A percentile compares a stretch with the other conserved stretches of the same genome.
These are phyloP conservation scores for Diacarnus erythraeanus DNA, from an alignment of 37 sponge, comb jelly and placozoan genomes.

Conservation along the genomic window DNA sequence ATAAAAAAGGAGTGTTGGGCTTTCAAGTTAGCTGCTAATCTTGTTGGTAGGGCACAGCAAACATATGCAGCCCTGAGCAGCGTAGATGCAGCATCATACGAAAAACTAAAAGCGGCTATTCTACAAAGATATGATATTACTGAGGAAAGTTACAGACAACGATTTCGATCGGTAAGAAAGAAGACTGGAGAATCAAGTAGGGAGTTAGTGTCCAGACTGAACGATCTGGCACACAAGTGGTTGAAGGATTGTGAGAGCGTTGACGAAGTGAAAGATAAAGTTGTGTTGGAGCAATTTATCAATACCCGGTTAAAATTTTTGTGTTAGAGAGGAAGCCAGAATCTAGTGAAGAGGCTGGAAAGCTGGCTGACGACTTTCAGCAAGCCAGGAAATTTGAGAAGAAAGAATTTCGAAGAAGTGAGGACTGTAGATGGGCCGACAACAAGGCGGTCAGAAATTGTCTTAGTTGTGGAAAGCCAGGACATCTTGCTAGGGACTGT, in stretches of 20 bases:
- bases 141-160: no score
- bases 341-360: neutral
- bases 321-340: neutral
- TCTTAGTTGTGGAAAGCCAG: no score
- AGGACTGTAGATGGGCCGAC: neutral
- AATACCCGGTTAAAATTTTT: neutral
- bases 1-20: neutral
- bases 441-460: no score
- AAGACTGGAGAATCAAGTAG: constrained; percentile 26
- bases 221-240: constrained; percentile 21
- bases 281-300: constrained; percentile 19
- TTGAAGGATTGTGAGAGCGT: constrained; percentile 4
- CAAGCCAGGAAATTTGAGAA: neutral
- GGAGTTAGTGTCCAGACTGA: constrained; percentile 10
- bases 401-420: neutral
- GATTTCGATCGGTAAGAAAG: constrained; percentile 1
- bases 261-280: neutral
- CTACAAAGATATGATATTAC: no score
- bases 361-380: neutral
- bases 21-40: neutral
- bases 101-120: no score
- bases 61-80: neutral
- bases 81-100: neutral
- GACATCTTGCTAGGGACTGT: no score
- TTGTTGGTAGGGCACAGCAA: neutral